These are phyloP conservation scores for Eupithecia subumbrata DNA, from an alignment of 2,888 invertebrate species.

Conservation along the genomic window DNA sequence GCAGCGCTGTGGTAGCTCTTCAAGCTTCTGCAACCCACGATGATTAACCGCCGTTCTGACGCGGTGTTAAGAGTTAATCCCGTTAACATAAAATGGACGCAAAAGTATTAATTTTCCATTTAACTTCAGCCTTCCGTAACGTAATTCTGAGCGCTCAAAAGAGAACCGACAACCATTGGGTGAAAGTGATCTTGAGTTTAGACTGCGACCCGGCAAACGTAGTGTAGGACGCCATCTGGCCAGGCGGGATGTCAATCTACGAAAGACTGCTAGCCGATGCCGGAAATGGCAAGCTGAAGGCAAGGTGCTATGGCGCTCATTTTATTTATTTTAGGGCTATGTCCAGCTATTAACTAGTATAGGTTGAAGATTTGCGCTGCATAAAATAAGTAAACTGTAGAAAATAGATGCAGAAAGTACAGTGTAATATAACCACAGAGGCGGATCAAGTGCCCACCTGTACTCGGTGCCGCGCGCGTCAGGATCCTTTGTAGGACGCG, in stretches of 20 bases:
- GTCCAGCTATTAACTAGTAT: background rate
- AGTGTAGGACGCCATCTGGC: background rate
- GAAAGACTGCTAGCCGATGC: background rate
- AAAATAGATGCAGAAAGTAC: constrained; percentile 18
- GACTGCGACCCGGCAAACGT: background rate
- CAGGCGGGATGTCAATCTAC: background rate
- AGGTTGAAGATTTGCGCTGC: background rate
- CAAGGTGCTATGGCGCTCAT: background rate
- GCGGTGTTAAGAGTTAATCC: background rate
- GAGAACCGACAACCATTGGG: background rate
- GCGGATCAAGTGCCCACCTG: constrained; percentile 74
- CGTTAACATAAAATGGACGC: background rate
- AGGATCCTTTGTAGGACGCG: constrained; percentile 78
- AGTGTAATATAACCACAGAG: constrained; percentile 65
- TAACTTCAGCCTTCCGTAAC: background rate
- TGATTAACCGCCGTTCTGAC: background rate
- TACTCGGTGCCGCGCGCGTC: constrained; percentile 73
- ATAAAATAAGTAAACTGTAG: too few species aligned
- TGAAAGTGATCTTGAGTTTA: background rate
- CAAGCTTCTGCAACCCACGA: too few species aligned
- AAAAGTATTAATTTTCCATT: background rate
- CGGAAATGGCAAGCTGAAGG: background rate
- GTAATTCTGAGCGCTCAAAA: too few species aligned
- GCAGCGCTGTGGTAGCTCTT: too few species aligned
- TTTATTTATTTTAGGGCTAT: too few species aligned